Conservation (phyloP, 2,113 vertebrate species). For the Calcarius ornatus region DNA sequence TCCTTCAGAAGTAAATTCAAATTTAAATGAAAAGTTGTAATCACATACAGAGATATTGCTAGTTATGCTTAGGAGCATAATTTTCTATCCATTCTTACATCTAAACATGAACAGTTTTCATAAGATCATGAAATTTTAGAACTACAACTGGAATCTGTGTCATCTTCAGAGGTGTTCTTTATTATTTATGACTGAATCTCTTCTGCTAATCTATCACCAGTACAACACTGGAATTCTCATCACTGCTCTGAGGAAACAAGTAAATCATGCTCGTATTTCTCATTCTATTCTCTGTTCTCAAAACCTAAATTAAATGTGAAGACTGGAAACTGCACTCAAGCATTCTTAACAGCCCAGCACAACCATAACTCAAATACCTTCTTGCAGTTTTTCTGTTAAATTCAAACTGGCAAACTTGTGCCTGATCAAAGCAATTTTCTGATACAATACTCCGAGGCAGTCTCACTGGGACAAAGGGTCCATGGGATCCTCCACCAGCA, state of each 20-base stretch:
- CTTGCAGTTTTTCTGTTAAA: not conserved
- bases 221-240: slow-evolving; percentile 30
- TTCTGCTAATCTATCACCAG: not conserved
- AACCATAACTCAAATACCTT: slow-evolving; percentile 8
- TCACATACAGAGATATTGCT: not conserved
- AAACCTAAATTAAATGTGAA: slow-evolving; percentile 34
- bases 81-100: slow-evolving; percentile 7
- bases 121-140: slow-evolving; percentile 13
- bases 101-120: slow-evolving; percentile 17
- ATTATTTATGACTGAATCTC: slow-evolving; percentile 3
- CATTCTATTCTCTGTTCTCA: not conserved
- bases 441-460: not conserved
- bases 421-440: slow-evolving; percentile 27
- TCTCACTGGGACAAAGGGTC: not conserved
- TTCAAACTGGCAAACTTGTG: not conserved
- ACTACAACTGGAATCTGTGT: not conserved
- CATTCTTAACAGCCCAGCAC: slow-evolving; percentile 18
- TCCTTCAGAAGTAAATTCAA: not conserved
- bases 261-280: slow-evolving; percentile 41
- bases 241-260: slow-evolving; percentile 5
- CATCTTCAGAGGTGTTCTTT: slow-evolving; percentile 11
- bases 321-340: not conserved
- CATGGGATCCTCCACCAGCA: not conserved
- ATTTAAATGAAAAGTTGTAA: not conserved
- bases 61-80: not conserved